Base-by-base conservation (phyloP, 2,888 invertebrate species). In the Zaprionus obscuricornis region DNA sequence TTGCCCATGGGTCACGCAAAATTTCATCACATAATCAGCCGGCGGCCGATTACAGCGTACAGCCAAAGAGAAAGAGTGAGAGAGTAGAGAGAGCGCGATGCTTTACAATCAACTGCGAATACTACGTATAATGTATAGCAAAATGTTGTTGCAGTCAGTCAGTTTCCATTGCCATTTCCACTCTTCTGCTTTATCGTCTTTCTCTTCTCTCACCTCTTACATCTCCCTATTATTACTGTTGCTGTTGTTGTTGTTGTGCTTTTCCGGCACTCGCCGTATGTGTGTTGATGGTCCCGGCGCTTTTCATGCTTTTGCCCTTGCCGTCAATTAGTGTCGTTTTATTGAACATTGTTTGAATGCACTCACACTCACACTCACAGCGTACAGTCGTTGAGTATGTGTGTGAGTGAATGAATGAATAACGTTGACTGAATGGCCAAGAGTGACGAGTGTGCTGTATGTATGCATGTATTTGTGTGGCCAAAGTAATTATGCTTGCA, bases 11-110 rank as follows among this genome's bases (percentile, higher is more conserved):
- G 86, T 85, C 85, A 85, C 85, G 85, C 86, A 73, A 82, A 87
- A 87, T 74, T 86, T 86, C 82, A 86, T 75, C 86, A 78, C 73
- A 72, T 86, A 86, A 87, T 85, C 75, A 73, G 69, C 56, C 55
- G 43, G 37, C 51, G 58, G 40, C 18, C 66, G 84, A 75, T 79
- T 77, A 76, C 55, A 39, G 60, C 14, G 2, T 8, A 14, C 42
- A 11, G 16, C 0, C 5, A n/a, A n/a, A n/a, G 37, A 37, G 11
- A 24, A 8, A n/a, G 31, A 31, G 8, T 26, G 8, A 7, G 24
- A n/a, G 27, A n/a, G 5, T 4, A n/a, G 27, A n/a, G n/a, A n/a
- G n/a, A n/a, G n/a, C n/a, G n/a, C n/a, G n/a, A n/a, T n/a, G n/a
- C n/a, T n/a, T n/a, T n/a, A n/a, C n/a, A n/a, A n/a, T n/a, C 10